Evolutionary conservation across 2,888 invertebrate genomes (phyloP).

Genomic region (Lepeophtheirus nordmannii): DNA sequence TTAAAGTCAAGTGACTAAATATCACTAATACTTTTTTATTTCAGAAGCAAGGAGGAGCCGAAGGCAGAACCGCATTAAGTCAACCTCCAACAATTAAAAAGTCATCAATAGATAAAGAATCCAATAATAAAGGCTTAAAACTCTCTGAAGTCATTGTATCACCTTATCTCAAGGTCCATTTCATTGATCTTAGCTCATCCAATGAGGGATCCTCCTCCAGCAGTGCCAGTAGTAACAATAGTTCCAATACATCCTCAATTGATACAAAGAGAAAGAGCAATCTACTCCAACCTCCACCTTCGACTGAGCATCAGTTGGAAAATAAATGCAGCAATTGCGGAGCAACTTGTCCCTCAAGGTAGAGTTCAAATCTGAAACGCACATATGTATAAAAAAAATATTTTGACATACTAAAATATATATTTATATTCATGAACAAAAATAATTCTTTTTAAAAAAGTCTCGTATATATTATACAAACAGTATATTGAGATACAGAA

Average conservation of each 20-base stretch:
- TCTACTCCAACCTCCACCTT: background rate
- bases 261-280: background rate
- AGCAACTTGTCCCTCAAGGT: background rate
- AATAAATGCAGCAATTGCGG: background rate
- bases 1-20: too few species aligned
- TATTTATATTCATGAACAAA: too few species aligned
- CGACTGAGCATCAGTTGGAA: background rate
- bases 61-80: background rate
- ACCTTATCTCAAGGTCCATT: background rate
- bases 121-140: background rate
- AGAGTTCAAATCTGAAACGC: background rate
- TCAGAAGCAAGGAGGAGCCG: background rate
- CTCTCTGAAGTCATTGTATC: constrained; percentile 1
- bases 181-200: background rate
- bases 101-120: background rate
- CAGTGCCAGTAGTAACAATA: background rate
- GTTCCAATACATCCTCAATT: background rate
- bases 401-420: too few species aligned
- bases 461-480: too few species aligned
- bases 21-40: background rate
- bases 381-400: too few species aligned
- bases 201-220: background rate
- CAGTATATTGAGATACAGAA: too few species aligned
- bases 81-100: background rate
- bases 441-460: too few species aligned